These are phyloP conservation scores for Micropoecilia bifurca DNA, from an alignment of 2,797 vertebrate genomes.

Conservation along the genomic window DNA sequence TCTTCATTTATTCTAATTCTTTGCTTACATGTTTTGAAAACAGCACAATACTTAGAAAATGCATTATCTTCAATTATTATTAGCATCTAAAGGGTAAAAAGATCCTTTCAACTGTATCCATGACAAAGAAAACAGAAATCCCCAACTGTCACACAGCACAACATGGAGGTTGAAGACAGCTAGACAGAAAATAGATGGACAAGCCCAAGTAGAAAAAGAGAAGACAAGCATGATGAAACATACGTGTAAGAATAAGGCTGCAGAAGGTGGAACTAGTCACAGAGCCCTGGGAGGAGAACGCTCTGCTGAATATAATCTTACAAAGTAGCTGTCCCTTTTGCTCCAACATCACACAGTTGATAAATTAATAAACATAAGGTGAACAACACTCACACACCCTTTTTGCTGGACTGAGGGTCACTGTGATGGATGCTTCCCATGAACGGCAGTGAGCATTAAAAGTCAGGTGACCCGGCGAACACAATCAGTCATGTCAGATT, in stretches of 20 bases:
- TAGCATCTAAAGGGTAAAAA: background rate
- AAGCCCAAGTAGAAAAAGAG: conserved; percentile 1
- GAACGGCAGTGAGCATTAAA: conserved; percentile 64
- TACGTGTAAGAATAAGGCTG: conserved; percentile 12
- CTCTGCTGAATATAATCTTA: conserved; percentile 8
- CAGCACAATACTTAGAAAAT: background rate
- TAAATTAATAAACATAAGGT: conserved; percentile 37
- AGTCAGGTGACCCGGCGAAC: conserved; percentile 51
- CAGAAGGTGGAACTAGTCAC: conserved; percentile 4
- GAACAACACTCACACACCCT: conserved; percentile 13
- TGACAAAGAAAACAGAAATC: background rate
- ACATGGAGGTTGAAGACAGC: background rate
- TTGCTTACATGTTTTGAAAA: background rate
- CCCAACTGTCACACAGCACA: background rate
- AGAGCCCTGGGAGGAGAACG: background rate
- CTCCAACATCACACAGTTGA: conserved; percentile 10
- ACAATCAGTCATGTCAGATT: conserved; percentile 63
- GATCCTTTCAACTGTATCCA: background rate
- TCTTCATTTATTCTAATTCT: background rate
- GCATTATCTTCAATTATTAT: background rate
- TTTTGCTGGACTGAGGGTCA: conserved; percentile 54
- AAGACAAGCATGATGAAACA: conserved; percentile 42
- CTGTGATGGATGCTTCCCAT: conserved; percentile 64
- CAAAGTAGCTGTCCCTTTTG: background rate
- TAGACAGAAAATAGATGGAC: background rate